Conservation (phyloP, 2,113 vertebrate species). For the Stictonetta naevosa region DNA sequence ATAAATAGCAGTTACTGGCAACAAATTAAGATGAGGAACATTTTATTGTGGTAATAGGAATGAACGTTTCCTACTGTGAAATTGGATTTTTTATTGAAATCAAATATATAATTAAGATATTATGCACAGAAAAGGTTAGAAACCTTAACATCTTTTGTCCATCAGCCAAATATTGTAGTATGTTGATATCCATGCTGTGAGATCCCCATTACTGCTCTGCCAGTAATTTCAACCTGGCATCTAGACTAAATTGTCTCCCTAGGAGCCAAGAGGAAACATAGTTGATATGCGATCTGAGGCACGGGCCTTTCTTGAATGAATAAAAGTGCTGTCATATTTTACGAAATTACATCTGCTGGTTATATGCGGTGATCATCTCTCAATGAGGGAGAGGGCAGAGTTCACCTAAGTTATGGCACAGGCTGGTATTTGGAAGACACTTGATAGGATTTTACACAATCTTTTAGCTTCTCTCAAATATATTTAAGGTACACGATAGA, state of each 20-base stretch:
- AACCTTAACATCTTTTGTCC: slow-evolving; percentile 50
- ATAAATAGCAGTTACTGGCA: slow-evolving; percentile 11
- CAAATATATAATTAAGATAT: slow-evolving; percentile 51
- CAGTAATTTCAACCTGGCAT: slow-evolving; percentile 55
- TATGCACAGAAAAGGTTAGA: slow-evolving; percentile 43
- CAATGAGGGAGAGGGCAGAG: slow-evolving; percentile 20
- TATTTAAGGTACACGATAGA: not conserved
- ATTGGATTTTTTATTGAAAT: slow-evolving; percentile 46
- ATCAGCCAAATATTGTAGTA: slow-evolving; percentile 16
- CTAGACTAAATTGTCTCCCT: slow-evolving; percentile 37
- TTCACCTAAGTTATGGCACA: slow-evolving; percentile 8
- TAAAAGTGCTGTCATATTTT: slow-evolving; percentile 46
- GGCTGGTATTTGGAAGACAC: not conserved
- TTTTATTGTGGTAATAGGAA: slow-evolving; percentile 20
- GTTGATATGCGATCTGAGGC: slow-evolving; percentile 32
- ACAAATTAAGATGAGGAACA: slow-evolving; percentile 21
- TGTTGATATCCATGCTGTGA: slow-evolving; percentile 14
- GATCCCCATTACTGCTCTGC: slow-evolving; percentile 33
- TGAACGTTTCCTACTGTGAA: slow-evolving; percentile 27
- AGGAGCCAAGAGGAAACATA: slow-evolving; percentile 26
- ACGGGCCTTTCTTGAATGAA: slow-evolving; percentile 26
- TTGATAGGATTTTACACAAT: not conserved
- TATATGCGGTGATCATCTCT: slow-evolving; percentile 14
- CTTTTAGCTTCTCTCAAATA: not conserved
- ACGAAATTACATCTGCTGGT: slow-evolving; percentile 10